Conservation (phyloP, 1,140 invertebrate genomes). For the Hycleus phaleratus region DNA sequence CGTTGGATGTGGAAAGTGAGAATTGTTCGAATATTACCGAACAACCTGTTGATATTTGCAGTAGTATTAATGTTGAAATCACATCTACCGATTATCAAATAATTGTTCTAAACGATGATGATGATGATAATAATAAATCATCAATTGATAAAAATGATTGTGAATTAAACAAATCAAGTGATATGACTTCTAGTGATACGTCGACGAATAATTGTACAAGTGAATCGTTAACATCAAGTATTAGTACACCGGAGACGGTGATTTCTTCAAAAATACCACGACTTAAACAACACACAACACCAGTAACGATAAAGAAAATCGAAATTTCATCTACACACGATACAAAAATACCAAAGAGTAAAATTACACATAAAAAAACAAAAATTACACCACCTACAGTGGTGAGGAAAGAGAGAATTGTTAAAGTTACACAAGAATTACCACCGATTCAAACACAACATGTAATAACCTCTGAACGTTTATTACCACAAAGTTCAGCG, state of each 20-base stretch:
- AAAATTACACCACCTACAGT: slow-evolving; percentile 15
- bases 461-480: slow-evolving; percentile 34
- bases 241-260: slow-evolving; percentile 54
- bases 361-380: slow-evolving; percentile 33
- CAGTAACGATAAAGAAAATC: slow-evolving; percentile 26
- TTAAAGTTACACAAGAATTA: slow-evolving; percentile 23
- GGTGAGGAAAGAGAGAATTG: slow-evolving; percentile 24
- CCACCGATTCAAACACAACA: slow-evolving; percentile 15
- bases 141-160: not conserved
- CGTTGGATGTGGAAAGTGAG: slow-evolving; percentile 41
- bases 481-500: slow-evolving; percentile 27
- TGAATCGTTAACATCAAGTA: slow-evolving; percentile 59
- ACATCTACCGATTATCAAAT: slow-evolving; percentile 28
- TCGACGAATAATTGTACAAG: slow-evolving; percentile 34
- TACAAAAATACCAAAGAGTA: slow-evolving; percentile 38
- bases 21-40: slow-evolving; percentile 37
- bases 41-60: slow-evolving; percentile 38
- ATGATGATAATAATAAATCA: not conserved
- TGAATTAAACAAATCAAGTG: slow-evolving; percentile 26
- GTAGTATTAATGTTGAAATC: slow-evolving; percentile 35
- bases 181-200: slow-evolving; percentile 24
- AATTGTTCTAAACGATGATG: slow-evolving; percentile 7
- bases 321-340: slow-evolving; percentile 24
- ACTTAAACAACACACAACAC: slow-evolving; percentile 19
- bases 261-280: slow-evolving; percentile 36